A percentile compares a stretch with the other conserved stretches of the same genome.
Conservation (phyloP, 2,797 vertebrate species). For the Microcaecilia unicolor region DNA sequence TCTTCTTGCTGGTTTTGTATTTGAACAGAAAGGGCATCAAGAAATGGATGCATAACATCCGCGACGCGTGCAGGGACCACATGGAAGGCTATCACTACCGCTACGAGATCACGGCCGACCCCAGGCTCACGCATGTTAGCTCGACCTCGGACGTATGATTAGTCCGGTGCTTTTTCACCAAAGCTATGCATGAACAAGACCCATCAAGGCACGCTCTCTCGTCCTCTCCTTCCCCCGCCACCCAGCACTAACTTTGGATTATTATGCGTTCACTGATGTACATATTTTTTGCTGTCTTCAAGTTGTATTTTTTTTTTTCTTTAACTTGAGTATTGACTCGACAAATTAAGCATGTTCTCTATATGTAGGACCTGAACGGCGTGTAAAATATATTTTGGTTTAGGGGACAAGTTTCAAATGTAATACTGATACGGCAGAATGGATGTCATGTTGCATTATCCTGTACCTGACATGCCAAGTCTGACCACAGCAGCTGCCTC, state of each 20-base stretch:
- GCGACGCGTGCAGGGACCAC: conserved; percentile 95
- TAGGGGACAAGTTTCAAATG: conserved; percentile 15
- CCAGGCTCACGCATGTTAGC: conserved; percentile 84
- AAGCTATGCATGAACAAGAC: conserved; percentile 72
- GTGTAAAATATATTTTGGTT: too few relatives aligned
- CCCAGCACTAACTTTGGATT: conserved; percentile 19
- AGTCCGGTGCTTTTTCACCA: conserved; percentile 10
- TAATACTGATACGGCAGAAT: too few relatives aligned
- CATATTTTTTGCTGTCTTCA: background rate
- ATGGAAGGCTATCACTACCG: conserved; percentile 99
- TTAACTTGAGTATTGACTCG: too few relatives aligned
- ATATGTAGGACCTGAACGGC: too few relatives aligned
- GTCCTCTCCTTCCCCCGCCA: conserved; percentile 14
- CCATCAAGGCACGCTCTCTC: conserved; percentile 44
- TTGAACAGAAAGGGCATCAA: conserved; percentile 97
- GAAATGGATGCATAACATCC: conserved; percentile 93
- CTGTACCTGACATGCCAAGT: conserved; percentile 14
- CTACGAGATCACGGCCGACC: conserved; percentile 91
- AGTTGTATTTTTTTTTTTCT: background rate
- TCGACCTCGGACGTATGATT: conserved; percentile 88
- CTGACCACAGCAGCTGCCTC: conserved; percentile 59
- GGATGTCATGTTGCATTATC: too few relatives aligned
- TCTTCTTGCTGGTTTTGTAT: conserved; percentile 94
- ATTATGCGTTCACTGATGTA: conserved; percentile 21
- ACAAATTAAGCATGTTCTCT: too few relatives aligned